These are phyloP conservation scores for Heliconius cydno DNA, from an alignment of 2,888 invertebrate species.

Conservation along the genomic window DNA sequence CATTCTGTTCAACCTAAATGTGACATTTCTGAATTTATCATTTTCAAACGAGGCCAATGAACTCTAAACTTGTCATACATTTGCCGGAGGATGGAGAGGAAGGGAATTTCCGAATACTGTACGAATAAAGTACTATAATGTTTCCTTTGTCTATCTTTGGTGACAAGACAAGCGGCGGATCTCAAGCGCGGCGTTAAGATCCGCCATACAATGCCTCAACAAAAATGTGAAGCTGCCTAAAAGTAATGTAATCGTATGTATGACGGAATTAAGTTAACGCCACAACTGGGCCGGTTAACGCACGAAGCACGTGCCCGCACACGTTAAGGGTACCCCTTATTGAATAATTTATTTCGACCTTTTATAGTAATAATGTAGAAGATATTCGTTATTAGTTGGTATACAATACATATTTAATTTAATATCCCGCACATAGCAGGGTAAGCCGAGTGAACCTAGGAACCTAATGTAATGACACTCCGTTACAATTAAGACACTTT, in stretches of 20 bases:
- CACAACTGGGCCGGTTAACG: slow-evolving; percentile 46
- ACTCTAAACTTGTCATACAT: slow-evolving; percentile 55
- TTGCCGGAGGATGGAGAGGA: slow-evolving; percentile 43
- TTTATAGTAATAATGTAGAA: slow-evolving; percentile 17
- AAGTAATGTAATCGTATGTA: slow-evolving; percentile 22
- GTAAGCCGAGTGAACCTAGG: too few species aligned
- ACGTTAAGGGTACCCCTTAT: slow-evolving; percentile 40
- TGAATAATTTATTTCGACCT: slow-evolving; percentile 46
- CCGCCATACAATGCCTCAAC: not conserved
- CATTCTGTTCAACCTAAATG: slow-evolving; percentile 48
- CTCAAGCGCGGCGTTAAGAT: not conserved
- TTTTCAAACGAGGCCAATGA: slow-evolving; percentile 58
- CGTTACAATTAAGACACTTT: too few species aligned
- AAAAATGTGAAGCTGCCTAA: not conserved
- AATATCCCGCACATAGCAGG: too few species aligned
- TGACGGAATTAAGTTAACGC: slow-evolving; percentile 48
- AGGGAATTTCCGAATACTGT: slow-evolving; percentile 50
- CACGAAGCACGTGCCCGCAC: slow-evolving; percentile 49
- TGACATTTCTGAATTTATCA: slow-evolving; percentile 54
- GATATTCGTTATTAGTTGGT: slow-evolving; percentile 4
- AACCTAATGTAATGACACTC: too few species aligned
- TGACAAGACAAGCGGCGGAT: not conserved
- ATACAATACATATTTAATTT: not conserved
- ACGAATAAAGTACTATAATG: slow-evolving; percentile 46
- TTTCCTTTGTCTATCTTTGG: not conserved